These are phyloP conservation scores for Tetraodon nigroviridis DNA, from an alignment of 2,113 vertebrate genomes.

Conservation along the genomic window DNA sequence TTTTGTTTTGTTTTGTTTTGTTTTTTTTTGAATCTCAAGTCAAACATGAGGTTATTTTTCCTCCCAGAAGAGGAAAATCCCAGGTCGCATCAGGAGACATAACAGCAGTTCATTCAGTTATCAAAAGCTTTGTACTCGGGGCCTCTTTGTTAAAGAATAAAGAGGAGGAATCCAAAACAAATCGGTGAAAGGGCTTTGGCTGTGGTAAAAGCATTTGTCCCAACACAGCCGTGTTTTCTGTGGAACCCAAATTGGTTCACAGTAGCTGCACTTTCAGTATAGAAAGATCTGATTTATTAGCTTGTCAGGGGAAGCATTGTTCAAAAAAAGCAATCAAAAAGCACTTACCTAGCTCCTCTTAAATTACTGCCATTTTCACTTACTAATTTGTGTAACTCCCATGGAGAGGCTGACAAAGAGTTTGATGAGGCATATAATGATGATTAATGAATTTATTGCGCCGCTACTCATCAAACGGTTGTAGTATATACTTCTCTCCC, in stretches of 20 bases:
- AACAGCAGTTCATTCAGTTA: slow-evolving; percentile 69
- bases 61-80: slow-evolving; percentile 59
- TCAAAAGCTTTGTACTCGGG: slow-evolving; percentile 61
- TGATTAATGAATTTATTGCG: slow-evolving; percentile 99
- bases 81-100: slow-evolving; percentile 60
- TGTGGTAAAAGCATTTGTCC: slow-evolving; percentile 67
- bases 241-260: slow-evolving; percentile 77
- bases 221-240: slow-evolving; percentile 57
- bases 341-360: slow-evolving; percentile 99
- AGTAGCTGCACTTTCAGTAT: slow-evolving; percentile 82
- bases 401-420: slow-evolving; percentile 98
- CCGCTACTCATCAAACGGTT: slow-evolving; percentile 92
- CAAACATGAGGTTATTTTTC: slow-evolving; percentile 63
- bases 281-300: slow-evolving; percentile 98
- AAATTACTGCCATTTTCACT: slow-evolving; percentile 98
- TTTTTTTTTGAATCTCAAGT: slow-evolving; percentile 47
- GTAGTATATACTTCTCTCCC: slow-evolving; percentile 82
- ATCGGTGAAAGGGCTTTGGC: slow-evolving; percentile 66
- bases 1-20: slow-evolving; percentile 31
- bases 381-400: slow-evolving; percentile 99
- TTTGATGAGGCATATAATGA: slow-evolving; percentile 99
- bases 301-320: slow-evolving; percentile 98
- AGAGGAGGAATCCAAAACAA: slow-evolving; percentile 69
- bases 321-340: slow-evolving; percentile 98
- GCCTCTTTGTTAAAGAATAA: slow-evolving; percentile 75